Base-by-base conservation (phyloP, 2,797 vertebrate species). In the Anguilla obscura region DNA sequence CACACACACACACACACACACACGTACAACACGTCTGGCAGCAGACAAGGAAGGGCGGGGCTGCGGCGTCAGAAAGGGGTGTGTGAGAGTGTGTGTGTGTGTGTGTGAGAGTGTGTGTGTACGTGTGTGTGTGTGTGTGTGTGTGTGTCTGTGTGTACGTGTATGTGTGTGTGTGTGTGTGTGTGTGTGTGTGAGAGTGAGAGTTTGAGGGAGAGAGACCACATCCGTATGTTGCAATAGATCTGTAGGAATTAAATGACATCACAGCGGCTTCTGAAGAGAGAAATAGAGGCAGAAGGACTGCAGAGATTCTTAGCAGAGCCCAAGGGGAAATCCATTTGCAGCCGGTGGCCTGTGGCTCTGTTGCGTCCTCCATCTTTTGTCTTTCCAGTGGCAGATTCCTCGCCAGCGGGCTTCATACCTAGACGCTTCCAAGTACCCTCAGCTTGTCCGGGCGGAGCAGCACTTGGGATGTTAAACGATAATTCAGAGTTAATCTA, bases 161-260 rank as follows among this genome's bases (percentile, higher is more conserved):
- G n/a, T 36, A 1, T 36, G 36, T 36, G 36, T 36, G 36, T 36
- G 36, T 1, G 36, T 1, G 36, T 36, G 36, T 36, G 36, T 36
- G 36, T 36, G 27, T 30, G 27, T 33, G 66, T 71, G 69, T 33
- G n/a, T 10, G 27, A 7, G 24, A 24, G 21, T 27, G 71, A 71
- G 66, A 86, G 71, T 71, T n/a, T 45, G 63, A 52, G 50, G 8
- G 86, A 60, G 86, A 58, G 86, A 60, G 74, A 87, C 24, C 82
- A 52, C 86, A 27, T 83, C 56, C 30, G 79, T 50, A 60, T 87
- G 80, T 87, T 54, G 60, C 79, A 87, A 87, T 84, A 84, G 45
- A n/a, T 50, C 33, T 71, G 56, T 14, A 52, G 87, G 79, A 84
- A 87, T 69, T 79, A 69, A 24, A 82, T 87, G 30, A 69, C 54